Conservation (phyloP, 1,140 invertebrate genomes). For the Scaptomyza graminum region DNA sequence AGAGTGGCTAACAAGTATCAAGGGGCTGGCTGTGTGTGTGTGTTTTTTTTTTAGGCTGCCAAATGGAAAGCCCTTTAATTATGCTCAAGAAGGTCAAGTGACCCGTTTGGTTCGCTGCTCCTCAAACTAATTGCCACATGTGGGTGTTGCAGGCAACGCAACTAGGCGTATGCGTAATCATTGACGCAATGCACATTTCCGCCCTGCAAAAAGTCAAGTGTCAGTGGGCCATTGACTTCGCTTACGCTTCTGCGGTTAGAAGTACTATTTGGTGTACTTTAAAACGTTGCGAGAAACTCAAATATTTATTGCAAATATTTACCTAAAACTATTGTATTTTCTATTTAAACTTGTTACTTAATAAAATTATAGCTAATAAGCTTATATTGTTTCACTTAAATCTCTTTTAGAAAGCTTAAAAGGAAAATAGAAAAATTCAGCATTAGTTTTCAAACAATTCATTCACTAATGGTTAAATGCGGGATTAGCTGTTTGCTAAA, state of each 20-base stretch:
- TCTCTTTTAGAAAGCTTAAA: no score
- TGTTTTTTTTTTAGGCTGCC: conserved; percentile 29
- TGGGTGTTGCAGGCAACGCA: conserved; percentile 10
- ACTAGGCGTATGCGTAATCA: conserved; percentile 42
- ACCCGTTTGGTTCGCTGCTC: conserved; percentile 28
- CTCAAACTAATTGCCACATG: conserved; percentile 33
- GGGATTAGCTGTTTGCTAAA: not conserved
- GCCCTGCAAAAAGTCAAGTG: not conserved
- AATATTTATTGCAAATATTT: no score
- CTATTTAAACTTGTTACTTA: no score
- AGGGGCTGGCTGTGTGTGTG: conserved; percentile 31
- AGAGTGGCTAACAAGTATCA: conserved; percentile 60
- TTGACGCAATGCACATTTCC: conserved; percentile 21
- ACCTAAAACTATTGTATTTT: no score
- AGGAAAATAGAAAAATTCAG: no score
- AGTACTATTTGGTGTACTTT: not conserved
- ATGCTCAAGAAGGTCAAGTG: conserved; percentile 54
- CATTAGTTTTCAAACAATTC: conserved; percentile 14
- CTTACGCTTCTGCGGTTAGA: not conserved
- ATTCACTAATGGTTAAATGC: conserved; percentile 24
- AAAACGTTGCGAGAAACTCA: no score
- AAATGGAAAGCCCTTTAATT: conserved; percentile 54
- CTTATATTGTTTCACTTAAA: no score
- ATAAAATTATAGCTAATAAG: no score
- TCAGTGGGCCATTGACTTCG: conserved; percentile 6